Percentiles rank a stretch among this genome's conserved stretches.
These are phyloP conservation scores for Dermochelys coriacea DNA, from an alignment of 2,797 vertebrate species.

Conservation along the genomic window DNA sequence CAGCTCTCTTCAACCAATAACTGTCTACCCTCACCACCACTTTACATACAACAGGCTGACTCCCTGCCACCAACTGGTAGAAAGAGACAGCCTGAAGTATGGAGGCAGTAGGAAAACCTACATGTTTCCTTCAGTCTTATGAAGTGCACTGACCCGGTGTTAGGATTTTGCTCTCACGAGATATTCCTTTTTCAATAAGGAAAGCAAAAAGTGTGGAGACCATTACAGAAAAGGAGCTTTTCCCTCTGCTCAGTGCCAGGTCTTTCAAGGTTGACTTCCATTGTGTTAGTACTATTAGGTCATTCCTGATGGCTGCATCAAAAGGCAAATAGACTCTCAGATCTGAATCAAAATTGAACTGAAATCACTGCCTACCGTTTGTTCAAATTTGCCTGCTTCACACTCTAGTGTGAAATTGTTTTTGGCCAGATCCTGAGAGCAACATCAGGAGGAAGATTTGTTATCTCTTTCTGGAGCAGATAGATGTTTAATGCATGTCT, in stretches of 20 bases:
- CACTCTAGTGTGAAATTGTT: neutral
- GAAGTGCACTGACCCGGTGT: neutral
- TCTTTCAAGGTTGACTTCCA: neutral
- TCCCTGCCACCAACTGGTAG: rapidly evolving
- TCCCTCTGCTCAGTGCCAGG: rapidly evolving
- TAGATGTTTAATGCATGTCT: slow-evolving; percentile 42
- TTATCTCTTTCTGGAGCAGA: slow-evolving; percentile 10
- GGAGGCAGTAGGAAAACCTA: neutral
- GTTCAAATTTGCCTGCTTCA: slow-evolving; percentile 4
- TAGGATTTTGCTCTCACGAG: rapidly evolving
- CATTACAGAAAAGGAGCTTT: neutral
- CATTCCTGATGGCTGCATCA: neutral
- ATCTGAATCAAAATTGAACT: slow-evolving; percentile 9
- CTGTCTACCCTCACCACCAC: neutral
- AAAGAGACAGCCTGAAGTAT: neutral
- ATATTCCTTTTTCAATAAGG: neutral
- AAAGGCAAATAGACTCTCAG: slow-evolving; percentile 10
- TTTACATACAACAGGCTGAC: neutral
- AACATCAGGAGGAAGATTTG: slow-evolving; percentile 48
- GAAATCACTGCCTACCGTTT: neutral
- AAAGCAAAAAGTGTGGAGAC: neutral
- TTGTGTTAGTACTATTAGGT: neutral
- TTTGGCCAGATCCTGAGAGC: slow-evolving; percentile 39
- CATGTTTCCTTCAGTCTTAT: rapidly evolving
- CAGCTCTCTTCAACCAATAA: neutral